Percentiles rank a stretch among this genome's conserved stretches.
phyloP scores from a whole-genome alignment of 2,888 invertebrate species.

The Agriopis aurantiaria region DNA sequence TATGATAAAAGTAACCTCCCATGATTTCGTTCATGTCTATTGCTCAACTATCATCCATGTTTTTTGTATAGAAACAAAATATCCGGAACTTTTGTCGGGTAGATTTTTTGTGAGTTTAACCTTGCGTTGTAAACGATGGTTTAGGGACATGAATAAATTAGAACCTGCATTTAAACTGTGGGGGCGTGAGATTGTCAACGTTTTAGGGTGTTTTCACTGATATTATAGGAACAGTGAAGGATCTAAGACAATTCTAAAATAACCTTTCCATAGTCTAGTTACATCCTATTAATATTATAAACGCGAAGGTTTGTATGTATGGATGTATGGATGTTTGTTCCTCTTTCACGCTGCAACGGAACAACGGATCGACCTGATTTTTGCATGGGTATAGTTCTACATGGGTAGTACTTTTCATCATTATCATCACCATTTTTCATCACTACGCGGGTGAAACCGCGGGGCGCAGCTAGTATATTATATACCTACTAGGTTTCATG shows the following conservation, averaged over 20 bases:
- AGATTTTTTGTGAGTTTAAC: conserved; percentile 40
- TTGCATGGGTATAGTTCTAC: no score
- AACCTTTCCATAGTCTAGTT: neutral
- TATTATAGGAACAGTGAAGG: neutral
- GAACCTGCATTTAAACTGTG: conserved; percentile 31
- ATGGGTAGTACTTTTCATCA: no score
- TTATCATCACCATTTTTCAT: no score
- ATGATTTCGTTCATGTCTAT: conserved; percentile 1
- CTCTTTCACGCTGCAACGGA: no score
- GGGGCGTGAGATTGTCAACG: conserved; percentile 19
- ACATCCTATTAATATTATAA: no score
- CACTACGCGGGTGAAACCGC: no score
- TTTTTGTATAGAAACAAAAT: conserved; percentile 37
- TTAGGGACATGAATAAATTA: conserved; percentile 42
- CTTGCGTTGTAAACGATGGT: conserved; percentile 36
- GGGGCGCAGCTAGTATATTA: no score
- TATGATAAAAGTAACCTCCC: no score
- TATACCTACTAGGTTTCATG: no score
- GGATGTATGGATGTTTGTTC: no score
- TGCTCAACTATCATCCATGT: neutral
- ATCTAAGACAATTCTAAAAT: neutral
- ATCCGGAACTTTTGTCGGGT: conserved; percentile 29
- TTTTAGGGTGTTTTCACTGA: conserved; percentile 10
- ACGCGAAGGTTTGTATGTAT: no score
- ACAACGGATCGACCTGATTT: no score